Conservation (phyloP, 1,140 invertebrate genomes). For the Elysia chlorotica region DNA sequence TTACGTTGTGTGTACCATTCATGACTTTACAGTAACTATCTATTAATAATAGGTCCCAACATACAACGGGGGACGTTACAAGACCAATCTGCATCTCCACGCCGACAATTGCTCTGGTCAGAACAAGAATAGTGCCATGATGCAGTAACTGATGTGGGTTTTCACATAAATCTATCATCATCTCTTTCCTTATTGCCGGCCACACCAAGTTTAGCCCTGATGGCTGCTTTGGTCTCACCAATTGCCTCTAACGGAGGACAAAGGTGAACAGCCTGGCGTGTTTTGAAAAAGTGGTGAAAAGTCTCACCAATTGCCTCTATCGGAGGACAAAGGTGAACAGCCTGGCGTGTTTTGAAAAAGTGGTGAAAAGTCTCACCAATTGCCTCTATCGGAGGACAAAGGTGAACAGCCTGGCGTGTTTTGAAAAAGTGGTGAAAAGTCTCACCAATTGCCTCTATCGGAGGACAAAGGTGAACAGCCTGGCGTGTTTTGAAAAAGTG, state of each 20-base stretch:
- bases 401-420: constrained; percentile 18
- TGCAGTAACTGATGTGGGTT: constrained; percentile 16
- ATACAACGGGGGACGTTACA: no score
- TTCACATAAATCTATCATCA: background rate
- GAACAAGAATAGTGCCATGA: constrained; percentile 29
- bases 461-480: constrained; percentile 13
- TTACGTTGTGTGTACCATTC: no score
- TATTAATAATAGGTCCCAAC: no score
- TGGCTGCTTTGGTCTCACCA: constrained; percentile 17
- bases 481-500: constrained; percentile 13
- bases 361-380: constrained; percentile 10
- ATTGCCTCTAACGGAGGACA: constrained; percentile 10
- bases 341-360: constrained; percentile 12
- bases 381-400: constrained; percentile 6
- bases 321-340: constrained; percentile 14
- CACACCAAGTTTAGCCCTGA: constrained; percentile 22
- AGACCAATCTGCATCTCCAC: no score
- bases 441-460: constrained; percentile 12
- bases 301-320: constrained; percentile 12
- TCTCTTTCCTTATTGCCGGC: constrained; percentile 10
- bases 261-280: constrained; percentile 15
- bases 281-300: constrained; percentile 4
- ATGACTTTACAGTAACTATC: no score
- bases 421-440: constrained; percentile 2
- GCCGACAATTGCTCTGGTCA: constrained; percentile 28